Conservation (phyloP, 2,113 vertebrate species). For the Ptyas mucosa region DNA sequence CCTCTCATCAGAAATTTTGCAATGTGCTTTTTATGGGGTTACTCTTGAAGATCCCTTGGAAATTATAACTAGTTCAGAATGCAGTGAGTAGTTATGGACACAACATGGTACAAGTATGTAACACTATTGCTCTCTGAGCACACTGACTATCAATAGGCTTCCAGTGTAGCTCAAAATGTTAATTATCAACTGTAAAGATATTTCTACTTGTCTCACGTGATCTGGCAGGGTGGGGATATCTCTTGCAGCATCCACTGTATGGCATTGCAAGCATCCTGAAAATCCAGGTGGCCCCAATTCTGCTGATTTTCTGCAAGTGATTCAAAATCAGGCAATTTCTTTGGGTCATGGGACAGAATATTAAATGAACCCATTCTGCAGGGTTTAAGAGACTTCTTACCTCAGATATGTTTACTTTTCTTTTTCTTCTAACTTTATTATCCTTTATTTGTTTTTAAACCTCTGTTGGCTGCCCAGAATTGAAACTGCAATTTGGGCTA, state of each 20-base stretch:
- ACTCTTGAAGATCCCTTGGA: background rate
- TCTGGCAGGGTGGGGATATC: background rate
- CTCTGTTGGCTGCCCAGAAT: background rate
- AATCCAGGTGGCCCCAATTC: background rate
- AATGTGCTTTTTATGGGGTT: background rate
- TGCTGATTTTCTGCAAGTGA: background rate
- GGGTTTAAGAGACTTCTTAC: background rate
- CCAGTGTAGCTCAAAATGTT: background rate
- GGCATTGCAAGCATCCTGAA: background rate
- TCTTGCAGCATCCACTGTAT: background rate
- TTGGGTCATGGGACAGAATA: background rate
- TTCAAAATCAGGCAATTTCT: background rate
- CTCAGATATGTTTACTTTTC: background rate
- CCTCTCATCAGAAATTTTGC: background rate
- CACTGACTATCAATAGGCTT: background rate
- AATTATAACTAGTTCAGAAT: background rate
- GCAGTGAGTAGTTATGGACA: background rate
- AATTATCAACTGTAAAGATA: background rate
- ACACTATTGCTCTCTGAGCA: too few relatives aligned
- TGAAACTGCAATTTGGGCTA: background rate
- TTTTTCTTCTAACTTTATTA: background rate
- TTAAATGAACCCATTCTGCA: background rate
- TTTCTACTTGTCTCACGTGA: background rate
- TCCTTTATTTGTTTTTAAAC: background rate
- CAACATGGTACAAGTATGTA: background rate